Percentiles rank a stretch among this genome's conserved stretches.
Conservation (phyloP, 2,888 invertebrate genomes). For the Drosophila recens region DNA sequence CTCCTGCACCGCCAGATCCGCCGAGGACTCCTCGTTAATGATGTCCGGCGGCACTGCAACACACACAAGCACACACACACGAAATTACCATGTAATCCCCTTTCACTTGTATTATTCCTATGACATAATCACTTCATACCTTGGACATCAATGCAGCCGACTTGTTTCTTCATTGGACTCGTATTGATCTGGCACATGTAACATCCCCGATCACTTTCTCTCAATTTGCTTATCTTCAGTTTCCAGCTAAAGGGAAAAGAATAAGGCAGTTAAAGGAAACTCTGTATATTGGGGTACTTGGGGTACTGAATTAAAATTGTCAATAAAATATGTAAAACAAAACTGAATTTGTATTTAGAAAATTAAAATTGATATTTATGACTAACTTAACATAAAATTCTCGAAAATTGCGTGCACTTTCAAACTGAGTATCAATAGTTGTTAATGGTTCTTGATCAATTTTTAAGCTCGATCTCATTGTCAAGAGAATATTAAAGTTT, state of each 20-base stretch:
- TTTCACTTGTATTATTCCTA: too few species aligned
- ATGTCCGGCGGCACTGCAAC: slow-evolving; percentile 91
- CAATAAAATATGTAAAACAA: too few species aligned
- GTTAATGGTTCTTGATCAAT: too few species aligned
- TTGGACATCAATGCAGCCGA: slow-evolving; percentile 94
- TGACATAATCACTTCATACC: slow-evolving; percentile 86
- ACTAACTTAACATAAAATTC: too few species aligned
- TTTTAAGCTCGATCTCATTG: too few species aligned
- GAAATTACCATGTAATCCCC: neutral
- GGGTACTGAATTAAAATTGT: too few species aligned
- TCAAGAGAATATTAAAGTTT: too few species aligned
- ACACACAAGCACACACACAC: neutral
- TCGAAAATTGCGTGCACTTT: too few species aligned
- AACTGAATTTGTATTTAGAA: too few species aligned
- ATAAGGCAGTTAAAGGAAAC: neutral
- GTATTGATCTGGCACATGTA: slow-evolving; percentile 98
- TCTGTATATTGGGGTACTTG: too few species aligned
- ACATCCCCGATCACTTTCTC: slow-evolving; percentile 93
- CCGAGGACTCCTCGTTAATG: slow-evolving; percentile 90
- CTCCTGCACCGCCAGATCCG: slow-evolving; percentile 92
- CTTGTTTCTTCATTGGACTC: slow-evolving; percentile 93
- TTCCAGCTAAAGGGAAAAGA: slow-evolving; percentile 87
- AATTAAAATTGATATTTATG: too few species aligned
- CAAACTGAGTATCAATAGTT: too few species aligned
- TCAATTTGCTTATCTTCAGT: slow-evolving; percentile 92